Percentiles rank a stretch among this genome's conserved stretches.
These are phyloP conservation scores for Bradypodion pumilum DNA, from an alignment of 2,797 vertebrate genomes.

Conservation along the genomic window DNA sequence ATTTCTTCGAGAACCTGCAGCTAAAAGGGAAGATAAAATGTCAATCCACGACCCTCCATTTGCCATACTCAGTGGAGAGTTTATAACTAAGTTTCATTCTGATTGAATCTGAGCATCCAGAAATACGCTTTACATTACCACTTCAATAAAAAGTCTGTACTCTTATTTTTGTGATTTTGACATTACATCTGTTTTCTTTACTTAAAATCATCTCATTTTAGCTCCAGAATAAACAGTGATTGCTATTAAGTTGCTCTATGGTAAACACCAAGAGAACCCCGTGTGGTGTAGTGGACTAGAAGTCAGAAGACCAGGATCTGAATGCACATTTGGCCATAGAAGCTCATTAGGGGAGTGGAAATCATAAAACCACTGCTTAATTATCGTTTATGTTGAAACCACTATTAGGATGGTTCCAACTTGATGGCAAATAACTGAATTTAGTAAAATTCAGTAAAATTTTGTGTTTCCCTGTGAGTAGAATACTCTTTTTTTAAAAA, in stretches of 20 bases:
- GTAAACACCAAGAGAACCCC: too few species aligned
- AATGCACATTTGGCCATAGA: too few species aligned
- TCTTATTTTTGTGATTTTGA: background rate
- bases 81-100: background rate
- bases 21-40: background rate
- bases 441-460: background rate
- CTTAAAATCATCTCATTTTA: background rate
- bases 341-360: too few species aligned
- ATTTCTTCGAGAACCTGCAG: background rate
- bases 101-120: background rate
- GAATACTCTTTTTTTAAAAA: background rate
- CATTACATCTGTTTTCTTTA: background rate
- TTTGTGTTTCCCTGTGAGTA: background rate
- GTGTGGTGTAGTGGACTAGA: too few species aligned
- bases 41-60: background rate
- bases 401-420: too few species aligned
- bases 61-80: background rate
- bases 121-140: background rate
- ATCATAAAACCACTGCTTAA: too few species aligned
- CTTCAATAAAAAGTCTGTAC: background rate
- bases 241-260: background rate
- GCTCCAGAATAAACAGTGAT: background rate
- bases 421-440: too few species aligned
- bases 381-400: too few species aligned
- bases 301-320: too few species aligned